Evolutionary conservation across 2,888 invertebrate species (phyloP), one percentile per base, ranked within the genome.

Genomic region (Marasmarcha lunaedactyla): DNA sequence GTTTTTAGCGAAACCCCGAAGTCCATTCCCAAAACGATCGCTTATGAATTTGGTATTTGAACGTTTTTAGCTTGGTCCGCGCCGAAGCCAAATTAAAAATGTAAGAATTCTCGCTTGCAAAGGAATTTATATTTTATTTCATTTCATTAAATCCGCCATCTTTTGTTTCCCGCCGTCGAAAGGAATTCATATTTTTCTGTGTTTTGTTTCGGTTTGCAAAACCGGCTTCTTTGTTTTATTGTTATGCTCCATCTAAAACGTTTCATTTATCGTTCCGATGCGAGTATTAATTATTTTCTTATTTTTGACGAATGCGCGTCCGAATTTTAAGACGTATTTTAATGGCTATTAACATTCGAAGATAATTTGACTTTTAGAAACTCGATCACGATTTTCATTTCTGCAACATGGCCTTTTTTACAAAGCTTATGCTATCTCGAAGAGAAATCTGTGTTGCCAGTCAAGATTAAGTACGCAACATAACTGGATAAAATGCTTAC

Each of bases 111-210:
- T 70, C 76, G 77, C 78, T 77, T 69, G 68, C 70, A 65, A 69
- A 72, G 73, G 77, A 71, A 78, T 79, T 77, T 79, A 83, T 83
- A 81, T 83, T 79, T 79, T 79, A 79, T 81, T 79, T 78, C 73
- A 79, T 83, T 83, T 77, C 76, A 78, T 78, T 79, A 78, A 81
- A 79, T 78, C 79, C 79, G 64, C 78, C 76, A 83, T 83, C 79
- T 79, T 83, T 79, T 83, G 79, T 79, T 78, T 74, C 74, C 73
- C 65, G 52, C 67, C 64, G 69, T 67, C 67, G 73, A 81, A 78
- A 61, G 81, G 81, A 78, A 81, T 83, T 81, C 81, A 83, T 83
- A 83, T 83, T 83, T 83, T 83, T 79, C 81, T 83, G 78, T 73
- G 78, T 83, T 81, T 76, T 78, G 79, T 81, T 78, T 74, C 71